A percentile compares a stretch with the other conserved stretches of the same genome.
phyloP scores from a whole-genome alignment of 2,797 vertebrate species.

The Gymnoscopelus braueri region DNA sequence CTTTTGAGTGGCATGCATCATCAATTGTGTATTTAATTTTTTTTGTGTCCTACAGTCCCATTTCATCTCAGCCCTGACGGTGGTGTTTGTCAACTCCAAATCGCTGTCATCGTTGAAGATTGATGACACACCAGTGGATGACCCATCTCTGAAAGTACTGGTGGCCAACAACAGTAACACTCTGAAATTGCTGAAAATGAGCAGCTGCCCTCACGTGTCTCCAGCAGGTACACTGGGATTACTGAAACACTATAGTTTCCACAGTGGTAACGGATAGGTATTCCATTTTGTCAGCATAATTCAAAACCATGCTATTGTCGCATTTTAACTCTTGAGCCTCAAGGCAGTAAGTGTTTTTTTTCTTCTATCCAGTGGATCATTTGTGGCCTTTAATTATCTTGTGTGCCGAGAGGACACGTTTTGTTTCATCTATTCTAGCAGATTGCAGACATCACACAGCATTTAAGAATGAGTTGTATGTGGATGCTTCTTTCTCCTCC shows the following conservation, averaged over 20 bases:
- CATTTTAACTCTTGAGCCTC: neutral
- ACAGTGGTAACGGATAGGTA: neutral
- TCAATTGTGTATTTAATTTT: neutral
- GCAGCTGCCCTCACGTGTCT: slow-evolving; percentile 98
- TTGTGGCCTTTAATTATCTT: slow-evolving; percentile 22
- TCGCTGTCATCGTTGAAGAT: slow-evolving; percentile 97
- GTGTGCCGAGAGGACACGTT: neutral
- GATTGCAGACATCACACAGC: neutral
- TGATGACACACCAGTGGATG: slow-evolving; percentile 97
- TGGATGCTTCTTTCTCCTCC: slow-evolving; percentile 5
- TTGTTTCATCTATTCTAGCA: slow-evolving; percentile 18
- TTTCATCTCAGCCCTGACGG: slow-evolving; percentile 97
- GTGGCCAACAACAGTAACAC: slow-evolving; percentile 99
- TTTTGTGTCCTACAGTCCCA: slow-evolving; percentile 85
- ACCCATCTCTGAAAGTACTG: slow-evolving; percentile 93
- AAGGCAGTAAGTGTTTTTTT: neutral
- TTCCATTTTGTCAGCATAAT: neutral
- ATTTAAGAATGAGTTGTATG: slow-evolving; percentile 14
- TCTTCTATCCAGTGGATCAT: slow-evolving; percentile 8
- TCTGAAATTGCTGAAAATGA: slow-evolving; percentile 96
- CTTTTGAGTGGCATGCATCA: neutral
- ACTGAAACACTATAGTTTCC: neutral
- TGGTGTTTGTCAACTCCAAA: slow-evolving; percentile 99
- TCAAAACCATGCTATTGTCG: neutral
- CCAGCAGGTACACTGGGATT: slow-evolving; percentile 87